Conservation (phyloP, 1,140 invertebrate species). For the Frieseomelitta varia region DNA sequence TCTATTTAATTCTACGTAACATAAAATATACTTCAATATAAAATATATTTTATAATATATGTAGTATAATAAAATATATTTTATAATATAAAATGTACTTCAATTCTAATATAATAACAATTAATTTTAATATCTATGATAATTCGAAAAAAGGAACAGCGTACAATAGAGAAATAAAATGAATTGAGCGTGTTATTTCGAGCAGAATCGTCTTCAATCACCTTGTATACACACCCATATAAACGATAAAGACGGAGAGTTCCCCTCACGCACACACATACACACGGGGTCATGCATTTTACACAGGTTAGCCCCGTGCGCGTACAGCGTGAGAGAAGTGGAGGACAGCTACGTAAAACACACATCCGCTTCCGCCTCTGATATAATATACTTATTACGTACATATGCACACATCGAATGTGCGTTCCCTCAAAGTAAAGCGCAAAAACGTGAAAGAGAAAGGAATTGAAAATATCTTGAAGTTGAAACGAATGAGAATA, state of each 20-base stretch:
- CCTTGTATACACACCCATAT: neutral
- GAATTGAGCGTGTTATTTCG: neutral
- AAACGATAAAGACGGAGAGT: neutral
- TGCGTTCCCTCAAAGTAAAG: neutral
- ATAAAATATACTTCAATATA: too few species aligned
- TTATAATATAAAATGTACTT: too few species aligned
- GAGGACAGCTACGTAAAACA: neutral
- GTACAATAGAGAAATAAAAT: too few species aligned
- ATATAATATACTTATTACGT: too few species aligned
- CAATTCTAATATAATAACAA: too few species aligned
- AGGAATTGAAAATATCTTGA: neutral
- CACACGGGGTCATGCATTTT: neutral
- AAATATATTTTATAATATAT: too few species aligned
- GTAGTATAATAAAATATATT: too few species aligned
- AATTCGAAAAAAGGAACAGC: too few species aligned
- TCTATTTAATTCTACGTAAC: too few species aligned
- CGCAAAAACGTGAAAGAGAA: neutral
- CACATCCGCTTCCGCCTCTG: neutral
- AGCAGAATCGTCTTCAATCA: neutral
- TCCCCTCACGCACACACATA: neutral
- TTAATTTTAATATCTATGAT: too few species aligned
- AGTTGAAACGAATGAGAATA: neutral
- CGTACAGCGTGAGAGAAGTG: neutral
- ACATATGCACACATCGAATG: too few species aligned
- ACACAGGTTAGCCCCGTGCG: constrained; percentile 10